Conservation (phyloP, 2,888 invertebrate species). For the Linyphia triangularis region DNA sequence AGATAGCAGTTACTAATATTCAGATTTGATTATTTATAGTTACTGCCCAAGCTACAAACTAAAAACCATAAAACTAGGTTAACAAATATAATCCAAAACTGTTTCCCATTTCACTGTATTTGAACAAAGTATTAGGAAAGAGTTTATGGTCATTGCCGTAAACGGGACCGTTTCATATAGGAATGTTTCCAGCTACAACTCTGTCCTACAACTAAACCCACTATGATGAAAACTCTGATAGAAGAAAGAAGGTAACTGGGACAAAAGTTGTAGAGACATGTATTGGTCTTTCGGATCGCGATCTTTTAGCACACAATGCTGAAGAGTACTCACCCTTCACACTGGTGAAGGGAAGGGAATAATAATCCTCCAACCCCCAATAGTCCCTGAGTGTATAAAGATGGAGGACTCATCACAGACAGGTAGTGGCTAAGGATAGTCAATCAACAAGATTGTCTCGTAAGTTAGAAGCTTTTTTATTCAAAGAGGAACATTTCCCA, state of each 20-base stretch:
- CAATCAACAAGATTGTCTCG: no score
- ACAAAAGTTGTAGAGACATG: constrained; percentile 39
- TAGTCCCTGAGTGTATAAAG: constrained; percentile 38
- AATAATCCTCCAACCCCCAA: constrained; percentile 59
- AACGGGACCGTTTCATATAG: neutral
- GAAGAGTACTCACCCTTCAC: neutral
- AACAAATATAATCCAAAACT: neutral
- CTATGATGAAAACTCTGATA: constrained; percentile 43
- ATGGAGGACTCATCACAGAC: constrained; percentile 57
- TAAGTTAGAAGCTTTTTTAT: no score
- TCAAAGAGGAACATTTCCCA: no score
- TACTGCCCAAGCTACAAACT: no score
- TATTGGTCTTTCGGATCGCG: constrained; percentile 66
- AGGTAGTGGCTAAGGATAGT: constrained; percentile 59
- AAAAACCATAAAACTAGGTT: neutral
- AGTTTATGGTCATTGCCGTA: neutral
- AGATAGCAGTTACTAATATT: no score
- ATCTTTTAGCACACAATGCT: constrained; percentile 31
- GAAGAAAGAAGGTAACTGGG: neutral
- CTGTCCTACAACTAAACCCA: constrained; percentile 2
- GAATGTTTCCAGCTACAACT: neutral
- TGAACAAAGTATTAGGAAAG: constrained; percentile 7
- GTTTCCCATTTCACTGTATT: neutral
- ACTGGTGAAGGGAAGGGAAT: no score
- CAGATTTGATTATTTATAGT: no score